These are phyloP conservation scores for Drosophila fuyamai DNA, from an alignment of 1,140 invertebrate genomes.

Conservation along the genomic window DNA sequence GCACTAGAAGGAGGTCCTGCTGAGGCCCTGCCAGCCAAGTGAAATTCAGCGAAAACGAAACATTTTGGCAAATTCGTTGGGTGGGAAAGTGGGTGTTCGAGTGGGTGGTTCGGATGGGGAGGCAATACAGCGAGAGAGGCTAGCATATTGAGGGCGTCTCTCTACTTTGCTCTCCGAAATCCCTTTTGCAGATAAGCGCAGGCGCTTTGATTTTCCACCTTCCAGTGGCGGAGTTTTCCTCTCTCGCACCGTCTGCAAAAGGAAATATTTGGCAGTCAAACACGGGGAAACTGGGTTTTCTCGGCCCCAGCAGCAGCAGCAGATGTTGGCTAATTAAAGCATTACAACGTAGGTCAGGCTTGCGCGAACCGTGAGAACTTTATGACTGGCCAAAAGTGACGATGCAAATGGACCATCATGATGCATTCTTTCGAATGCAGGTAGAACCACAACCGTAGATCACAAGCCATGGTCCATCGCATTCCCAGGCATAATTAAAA, in stretches of 20 bases:
- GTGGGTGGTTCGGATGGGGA: neutral
- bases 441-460: conserved; percentile 1
- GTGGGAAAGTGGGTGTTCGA: conserved; percentile 4
- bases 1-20: conserved; percentile 22
- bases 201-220: conserved; percentile 32
- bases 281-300: conserved; percentile 48
- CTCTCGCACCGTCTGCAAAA: conserved; percentile 13
- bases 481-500: conserved; percentile 62
- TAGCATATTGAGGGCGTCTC: conserved; percentile 27
- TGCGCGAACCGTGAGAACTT: conserved; percentile 49
- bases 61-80: conserved; percentile 43
- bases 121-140: neutral
- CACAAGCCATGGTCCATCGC: neutral
- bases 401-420: conserved; percentile 19
- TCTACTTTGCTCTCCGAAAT: conserved; percentile 1
- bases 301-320: conserved; percentile 35
- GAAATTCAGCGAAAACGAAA: conserved; percentile 76
- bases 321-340: conserved; percentile 69
- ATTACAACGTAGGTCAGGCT: conserved; percentile 70
- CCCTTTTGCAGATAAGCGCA: conserved; percentile 40
- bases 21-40: conserved; percentile 42
- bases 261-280: conserved; percentile 46
- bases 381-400: conserved; percentile 50
- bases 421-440: conserved; percentile 14
- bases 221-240: conserved; percentile 41